Base-by-base conservation (phyloP, 2,113 vertebrate genomes). In the Channa maculata region DNA sequence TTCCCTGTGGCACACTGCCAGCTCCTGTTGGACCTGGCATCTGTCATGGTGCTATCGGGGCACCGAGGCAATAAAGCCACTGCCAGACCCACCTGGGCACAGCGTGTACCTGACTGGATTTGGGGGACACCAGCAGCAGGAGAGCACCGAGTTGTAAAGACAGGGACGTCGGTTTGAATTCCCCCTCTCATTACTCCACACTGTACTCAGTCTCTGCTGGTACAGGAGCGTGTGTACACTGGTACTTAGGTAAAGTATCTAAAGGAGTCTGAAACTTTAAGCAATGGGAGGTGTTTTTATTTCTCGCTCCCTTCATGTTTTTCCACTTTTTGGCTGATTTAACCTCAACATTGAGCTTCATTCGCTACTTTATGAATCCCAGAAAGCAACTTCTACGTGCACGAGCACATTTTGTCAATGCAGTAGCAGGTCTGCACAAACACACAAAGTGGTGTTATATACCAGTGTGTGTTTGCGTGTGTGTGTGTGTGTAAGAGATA, bases 11-110 rank as follows among this genome's bases (percentile, higher is more conserved):
- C 84, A 55, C 67, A 24, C 57, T 79, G 86, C 88, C 90, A 84
- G 64, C 68, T 86, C 86, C 24, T 53, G 79, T 89, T 83, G 82
- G 84, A 74, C 80, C 45, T 38, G 77, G 79, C 84, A 87, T 91
- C 83, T 80, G 80, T 91, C 85, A 85, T 3, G 33, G 73, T 15
- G 70, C 75, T 74, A 81, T 83, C 68, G 75, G 84, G 88, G 80
- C 72, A 44, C 72, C 71, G 59, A 85, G 72, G 82, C 86, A 89
- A 86, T 86, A 92, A 81, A 14, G 48, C 75, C 80, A 24, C 58
- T 65, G 63, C 83, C 87, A 71, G 67, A 59, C 65, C 80, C 84
- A 86, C 86, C 86, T 86, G 82, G 84, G 77, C 81, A 39, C 75
- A 14, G 8, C 5, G 70, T 49, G 77, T 71, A 65, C 77, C 82